These are phyloP conservation scores for Drosophila ambigua DNA, from an alignment of 1,140 invertebrate species.

Conservation along the genomic window DNA sequence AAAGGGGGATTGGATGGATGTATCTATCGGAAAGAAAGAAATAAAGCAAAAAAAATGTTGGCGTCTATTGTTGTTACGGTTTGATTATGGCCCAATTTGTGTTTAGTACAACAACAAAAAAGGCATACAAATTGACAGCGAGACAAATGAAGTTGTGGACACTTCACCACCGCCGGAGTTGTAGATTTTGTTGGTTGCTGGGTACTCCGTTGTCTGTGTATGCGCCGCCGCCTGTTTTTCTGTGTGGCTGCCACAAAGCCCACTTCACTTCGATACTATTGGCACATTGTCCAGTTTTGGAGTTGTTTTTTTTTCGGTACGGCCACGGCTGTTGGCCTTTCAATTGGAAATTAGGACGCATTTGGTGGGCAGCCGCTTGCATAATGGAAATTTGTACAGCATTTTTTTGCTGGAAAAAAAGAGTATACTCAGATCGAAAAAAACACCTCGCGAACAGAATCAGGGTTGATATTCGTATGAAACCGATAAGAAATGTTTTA, in stretches of 20 bases:
- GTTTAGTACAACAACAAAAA: conserved; percentile 24
- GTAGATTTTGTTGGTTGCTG: conserved; percentile 20
- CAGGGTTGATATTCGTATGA: no score
- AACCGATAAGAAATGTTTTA: no score
- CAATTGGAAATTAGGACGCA: conserved; percentile 49
- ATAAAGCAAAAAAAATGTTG: neutral
- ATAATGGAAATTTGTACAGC: conserved; percentile 31
- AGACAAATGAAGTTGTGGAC: conserved; percentile 53
- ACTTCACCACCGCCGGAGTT: conserved; percentile 18
- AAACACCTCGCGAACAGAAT: no score
- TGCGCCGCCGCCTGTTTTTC: conserved; percentile 7
- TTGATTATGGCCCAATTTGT: conserved; percentile 46
- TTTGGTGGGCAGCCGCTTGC: conserved; percentile 45
- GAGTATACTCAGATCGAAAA: no score
- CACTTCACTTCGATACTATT: conserved; percentile 36
- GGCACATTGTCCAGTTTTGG: conserved; percentile 49
- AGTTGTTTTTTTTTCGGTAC: neutral
- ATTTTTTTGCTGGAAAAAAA: neutral
- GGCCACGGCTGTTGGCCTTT: conserved; percentile 31
- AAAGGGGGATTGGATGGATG: conserved; percentile 30
- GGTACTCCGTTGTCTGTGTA: conserved; percentile 20
- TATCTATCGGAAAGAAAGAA: conserved; percentile 16
- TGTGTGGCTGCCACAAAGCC: conserved; percentile 42
- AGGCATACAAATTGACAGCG: conserved; percentile 48
- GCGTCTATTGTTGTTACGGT: conserved; percentile 11